phyloP scores from a whole-genome alignment of 2,888 invertebrate species.

The Aporophyla lueneburgensis region DNA sequence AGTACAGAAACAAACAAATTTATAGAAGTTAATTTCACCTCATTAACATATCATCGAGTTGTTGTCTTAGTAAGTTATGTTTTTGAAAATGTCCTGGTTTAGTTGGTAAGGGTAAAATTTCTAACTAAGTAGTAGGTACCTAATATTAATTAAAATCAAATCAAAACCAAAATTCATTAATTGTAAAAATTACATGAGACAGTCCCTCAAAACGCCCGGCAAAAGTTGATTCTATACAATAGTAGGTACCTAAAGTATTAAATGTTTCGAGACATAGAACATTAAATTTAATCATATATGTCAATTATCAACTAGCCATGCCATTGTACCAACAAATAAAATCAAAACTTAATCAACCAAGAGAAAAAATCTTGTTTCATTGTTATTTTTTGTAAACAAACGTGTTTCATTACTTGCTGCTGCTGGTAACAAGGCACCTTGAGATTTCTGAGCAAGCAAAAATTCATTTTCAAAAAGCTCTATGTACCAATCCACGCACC shows the following conservation, averaged over 20 bases:
- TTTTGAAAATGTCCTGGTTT: not conserved
- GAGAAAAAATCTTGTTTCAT: not conserved
- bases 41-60: not conserved
- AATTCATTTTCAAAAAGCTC: not conserved
- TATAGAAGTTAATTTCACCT: slow-evolving; percentile 2
- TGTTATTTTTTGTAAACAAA: not conserved
- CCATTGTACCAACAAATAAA: too few species aligned
- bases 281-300: too few species aligned
- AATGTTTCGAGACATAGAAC: too few species aligned
- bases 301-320: too few species aligned
- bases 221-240: too few species aligned
- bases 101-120: too few species aligned
- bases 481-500: not conserved
- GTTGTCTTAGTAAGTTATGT: not conserved
- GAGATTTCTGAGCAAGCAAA: not conserved
- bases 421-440: not conserved
- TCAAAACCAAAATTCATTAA: too few species aligned
- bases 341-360: not conserved
- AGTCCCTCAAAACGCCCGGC: too few species aligned
- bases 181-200: too few species aligned
- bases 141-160: too few species aligned
- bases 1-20: not conserved
- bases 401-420: not conserved
- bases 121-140: not conserved
- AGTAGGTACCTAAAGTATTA: too few species aligned